phyloP scores from a whole-genome alignment of 2,113 vertebrate species.

The Malurus elegans region DNA sequence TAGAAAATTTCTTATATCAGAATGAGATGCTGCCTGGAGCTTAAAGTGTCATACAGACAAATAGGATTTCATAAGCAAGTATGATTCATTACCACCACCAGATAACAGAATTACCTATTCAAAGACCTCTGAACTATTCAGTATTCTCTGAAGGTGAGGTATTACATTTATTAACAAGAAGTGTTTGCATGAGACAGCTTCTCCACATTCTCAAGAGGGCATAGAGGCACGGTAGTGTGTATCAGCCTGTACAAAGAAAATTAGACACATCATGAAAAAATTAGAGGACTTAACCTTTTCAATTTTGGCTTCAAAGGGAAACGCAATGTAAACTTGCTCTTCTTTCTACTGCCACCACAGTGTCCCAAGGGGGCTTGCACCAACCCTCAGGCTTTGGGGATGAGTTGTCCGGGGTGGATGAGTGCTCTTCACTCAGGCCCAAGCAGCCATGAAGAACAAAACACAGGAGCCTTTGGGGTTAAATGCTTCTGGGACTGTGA shows the following conservation, averaged over 20 bases:
- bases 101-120: background rate
- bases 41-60: background rate
- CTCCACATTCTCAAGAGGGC: background rate
- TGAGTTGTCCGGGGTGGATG: background rate
- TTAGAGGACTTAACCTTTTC: background rate
- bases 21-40: background rate
- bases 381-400: background rate
- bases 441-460: background rate
- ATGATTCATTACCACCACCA: background rate
- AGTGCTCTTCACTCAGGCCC: background rate
- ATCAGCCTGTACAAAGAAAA: background rate
- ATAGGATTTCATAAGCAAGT: background rate
- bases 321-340: background rate
- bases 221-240: background rate
- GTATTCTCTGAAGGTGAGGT: background rate
- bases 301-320: background rate
- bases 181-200: background rate
- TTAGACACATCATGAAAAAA: background rate
- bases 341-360: background rate
- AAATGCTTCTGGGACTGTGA: background rate
- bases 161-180: background rate
- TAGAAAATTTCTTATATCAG: background rate
- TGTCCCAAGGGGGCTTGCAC: background rate
- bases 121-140: background rate
- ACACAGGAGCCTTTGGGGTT: background rate